Evolutionary conservation across 1,140 invertebrate species (phyloP).

Genomic region (Leptopilina boulardi): DNA sequence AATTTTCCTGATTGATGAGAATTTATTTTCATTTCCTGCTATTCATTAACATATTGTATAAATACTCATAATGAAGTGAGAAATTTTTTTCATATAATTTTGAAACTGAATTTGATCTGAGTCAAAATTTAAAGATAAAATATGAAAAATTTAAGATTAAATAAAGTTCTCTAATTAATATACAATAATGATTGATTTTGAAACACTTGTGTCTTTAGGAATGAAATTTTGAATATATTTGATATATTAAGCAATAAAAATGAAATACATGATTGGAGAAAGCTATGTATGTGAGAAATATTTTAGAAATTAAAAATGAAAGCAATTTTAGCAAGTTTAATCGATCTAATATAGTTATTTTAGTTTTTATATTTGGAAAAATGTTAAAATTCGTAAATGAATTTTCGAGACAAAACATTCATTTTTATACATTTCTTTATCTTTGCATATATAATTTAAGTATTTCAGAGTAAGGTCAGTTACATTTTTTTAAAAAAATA

Average conservation of each 20-base stretch:
- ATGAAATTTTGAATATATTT: not conserved
- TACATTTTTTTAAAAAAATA: not conserved
- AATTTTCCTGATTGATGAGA: no score
- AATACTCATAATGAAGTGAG: no score
- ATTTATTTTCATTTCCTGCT: no score
- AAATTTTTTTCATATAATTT: no score
- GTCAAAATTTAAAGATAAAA: not conserved
- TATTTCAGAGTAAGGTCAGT: not conserved
- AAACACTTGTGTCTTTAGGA: not conserved
- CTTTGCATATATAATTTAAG: not conserved
- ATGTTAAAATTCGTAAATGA: no score
- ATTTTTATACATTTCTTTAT: no score
- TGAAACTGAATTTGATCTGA: not conserved
- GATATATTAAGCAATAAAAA: constrained; percentile 18
- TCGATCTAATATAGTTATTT: not conserved
- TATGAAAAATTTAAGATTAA: no score
- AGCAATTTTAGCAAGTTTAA: not conserved
- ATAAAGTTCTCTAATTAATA: not conserved
- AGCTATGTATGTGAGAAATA: not conserved
- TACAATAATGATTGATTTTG: not conserved
- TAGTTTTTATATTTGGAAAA: no score
- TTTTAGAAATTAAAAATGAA: constrained; percentile 17
- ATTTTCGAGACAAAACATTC: no score
- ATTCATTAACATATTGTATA: no score
- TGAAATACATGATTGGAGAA: constrained; percentile 23